Evolutionary conservation across 2,797 vertebrate genomes (phyloP).

Genomic region (Centroberyx gerrardi): DNA sequence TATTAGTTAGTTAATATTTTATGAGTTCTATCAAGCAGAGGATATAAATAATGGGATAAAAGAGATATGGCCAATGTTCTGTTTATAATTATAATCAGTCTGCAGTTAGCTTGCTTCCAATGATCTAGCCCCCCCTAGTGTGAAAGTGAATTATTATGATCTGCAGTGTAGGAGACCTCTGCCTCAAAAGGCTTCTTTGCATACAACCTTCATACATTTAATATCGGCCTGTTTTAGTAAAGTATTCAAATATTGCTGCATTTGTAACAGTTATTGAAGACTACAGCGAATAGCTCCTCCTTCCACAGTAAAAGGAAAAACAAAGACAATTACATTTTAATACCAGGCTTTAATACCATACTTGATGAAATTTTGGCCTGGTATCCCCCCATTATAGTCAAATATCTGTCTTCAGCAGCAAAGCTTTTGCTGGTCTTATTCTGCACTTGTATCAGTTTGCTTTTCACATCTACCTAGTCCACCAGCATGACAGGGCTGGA

Average conservation of each 20-base stretch:
- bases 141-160: conserved; percentile 66
- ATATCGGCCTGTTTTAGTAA: conserved; percentile 25
- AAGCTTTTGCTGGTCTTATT: conserved; percentile 28
- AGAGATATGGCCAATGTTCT: conserved; percentile 15
- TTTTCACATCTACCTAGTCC: conserved; percentile 36
- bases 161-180: conserved; percentile 35
- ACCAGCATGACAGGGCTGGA: conserved; percentile 1
- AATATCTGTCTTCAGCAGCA: conserved; percentile 22
- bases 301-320: conserved; percentile 19
- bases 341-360: conserved; percentile 19
- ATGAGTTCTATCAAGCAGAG: background rate
- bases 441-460: conserved; percentile 44
- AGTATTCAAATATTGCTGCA: conserved; percentile 34
- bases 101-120: conserved; percentile 68
- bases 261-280: conserved; percentile 18
- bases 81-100: conserved; percentile 50
- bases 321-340: conserved; percentile 13
- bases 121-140: conserved; percentile 86
- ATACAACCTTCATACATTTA: conserved; percentile 45
- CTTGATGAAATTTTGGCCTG: conserved; percentile 1
- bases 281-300: background rate
- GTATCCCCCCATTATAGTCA: background rate
- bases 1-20: background rate
- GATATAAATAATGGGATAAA: conserved; percentile 24
- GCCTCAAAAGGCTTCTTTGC: conserved; percentile 35